Evolutionary conservation across 2,888 invertebrate species (phyloP).

Genomic region (Athetis lepigone): DNA sequence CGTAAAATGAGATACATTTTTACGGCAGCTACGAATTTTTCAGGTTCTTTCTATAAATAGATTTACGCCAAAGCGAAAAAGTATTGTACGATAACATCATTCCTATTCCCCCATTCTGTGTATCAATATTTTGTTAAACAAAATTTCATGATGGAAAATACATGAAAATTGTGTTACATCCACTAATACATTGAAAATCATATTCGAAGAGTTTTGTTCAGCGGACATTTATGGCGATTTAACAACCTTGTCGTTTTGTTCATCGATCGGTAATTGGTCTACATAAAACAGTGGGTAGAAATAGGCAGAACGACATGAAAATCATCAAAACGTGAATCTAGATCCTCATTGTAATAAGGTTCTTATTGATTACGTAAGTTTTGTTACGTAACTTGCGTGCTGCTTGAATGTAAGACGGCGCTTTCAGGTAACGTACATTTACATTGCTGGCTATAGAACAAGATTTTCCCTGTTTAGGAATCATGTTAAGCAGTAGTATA

Average conservation of each 20-base stretch:
- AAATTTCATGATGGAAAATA: slow-evolving; percentile 16
- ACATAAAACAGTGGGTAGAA: slow-evolving; percentile 1
- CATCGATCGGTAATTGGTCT: slow-evolving; percentile 23
- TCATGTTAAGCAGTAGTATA: slow-evolving; percentile 6
- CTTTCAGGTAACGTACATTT: slow-evolving; percentile 41
- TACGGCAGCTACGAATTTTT: slow-evolving; percentile 31
- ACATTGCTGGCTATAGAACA: slow-evolving; percentile 19
- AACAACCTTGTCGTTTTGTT: slow-evolving; percentile 17
- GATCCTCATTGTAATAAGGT: slow-evolving; percentile 54
- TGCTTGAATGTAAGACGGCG: slow-evolving; percentile 51
- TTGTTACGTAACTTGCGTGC: slow-evolving; percentile 67
- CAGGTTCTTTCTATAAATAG: slow-evolving; percentile 42
- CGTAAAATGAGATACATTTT: slow-evolving; percentile 52
- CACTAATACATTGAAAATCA: slow-evolving; percentile 1
- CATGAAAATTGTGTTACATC: slow-evolving; percentile 1
- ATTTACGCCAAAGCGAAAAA: slow-evolving; percentile 17
- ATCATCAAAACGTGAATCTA: slow-evolving; percentile 41
- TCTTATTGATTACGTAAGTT: slow-evolving; percentile 63
- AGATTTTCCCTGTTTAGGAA: slow-evolving; percentile 19
- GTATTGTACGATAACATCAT: slow-evolving; percentile 27
- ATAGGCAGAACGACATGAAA: neutral
- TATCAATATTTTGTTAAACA: slow-evolving; percentile 35
- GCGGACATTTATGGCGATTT: slow-evolving; percentile 5
- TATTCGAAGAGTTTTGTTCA: slow-evolving; percentile 1
- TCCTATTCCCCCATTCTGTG: slow-evolving; percentile 33